Evolutionary conservation across 2,888 invertebrate species (phyloP), one percentile per base, ranked within the genome.

Genomic region (Lasioglossum pauxillum): DNA sequence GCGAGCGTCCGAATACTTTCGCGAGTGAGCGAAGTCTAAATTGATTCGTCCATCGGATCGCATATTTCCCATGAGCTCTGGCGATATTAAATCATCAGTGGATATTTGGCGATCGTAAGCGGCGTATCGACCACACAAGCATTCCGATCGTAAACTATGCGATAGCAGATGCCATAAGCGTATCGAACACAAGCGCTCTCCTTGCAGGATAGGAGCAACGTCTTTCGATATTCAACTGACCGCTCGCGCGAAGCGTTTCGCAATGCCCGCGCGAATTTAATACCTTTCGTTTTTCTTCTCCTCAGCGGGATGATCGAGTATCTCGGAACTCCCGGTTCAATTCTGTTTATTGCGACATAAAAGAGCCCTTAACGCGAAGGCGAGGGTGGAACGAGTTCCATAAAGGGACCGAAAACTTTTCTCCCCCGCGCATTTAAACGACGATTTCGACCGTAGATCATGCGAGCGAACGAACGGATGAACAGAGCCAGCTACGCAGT

Each of bases 401-500:
- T 57, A 49, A 72, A 64, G 57, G 53, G n/a, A 38, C 46, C 38
- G 38, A 10, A 64, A 12, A 57, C 53, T 74, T 74, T 69, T 23
- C 41, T 75, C 31, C 38, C 60, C 0, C 16, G 7, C 38, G 69
- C 23, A 57, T 64, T 69, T 75, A 79, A 57, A 79, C 73, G 57
- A 79, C 74, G 27, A 79, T 57, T 57, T 71, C 27, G 44, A 71
- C 57, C 75, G 75, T 79, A 75, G 44, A 69, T 83, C 80, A 83
- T 8, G 31, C 16, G 60, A 75, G 23, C 69, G 69, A 38, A 23
- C 27, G 74, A 79, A 60, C 46, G 23, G 44, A 67, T 8, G 49
- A 74, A 53, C 64, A 23, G 41, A 67, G 35, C 60, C 46, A 23
- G 10, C 41, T 35, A 49, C 74, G 74, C 60, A 80, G 46, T 74